A percentile compares a stretch with the other conserved stretches of the same genome.
Evolutionary conservation across 2,113 vertebrate genomes (phyloP).

Genomic region (Odocoileus hemionus): DNA sequence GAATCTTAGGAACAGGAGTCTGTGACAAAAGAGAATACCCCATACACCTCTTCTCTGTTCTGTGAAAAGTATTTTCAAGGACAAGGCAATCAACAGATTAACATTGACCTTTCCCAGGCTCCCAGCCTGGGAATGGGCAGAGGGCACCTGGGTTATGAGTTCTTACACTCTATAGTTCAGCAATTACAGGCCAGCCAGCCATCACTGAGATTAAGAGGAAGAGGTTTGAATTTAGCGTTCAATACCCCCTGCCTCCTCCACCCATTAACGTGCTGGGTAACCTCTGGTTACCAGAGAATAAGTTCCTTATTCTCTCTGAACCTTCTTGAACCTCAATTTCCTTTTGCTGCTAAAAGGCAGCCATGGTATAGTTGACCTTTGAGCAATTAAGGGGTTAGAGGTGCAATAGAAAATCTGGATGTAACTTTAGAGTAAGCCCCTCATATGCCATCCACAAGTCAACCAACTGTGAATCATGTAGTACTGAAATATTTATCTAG

Average conservation of each 20-base stretch:
- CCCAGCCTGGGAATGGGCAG: neutral
- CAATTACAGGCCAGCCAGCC: neutral
- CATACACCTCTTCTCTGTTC: neutral
- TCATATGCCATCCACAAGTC: neutral
- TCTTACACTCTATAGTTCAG: neutral
- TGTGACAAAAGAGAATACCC: neutral
- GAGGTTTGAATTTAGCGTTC: neutral
- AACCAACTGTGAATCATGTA: neutral
- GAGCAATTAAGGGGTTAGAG: neutral
- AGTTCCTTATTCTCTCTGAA: neutral
- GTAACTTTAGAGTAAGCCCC: neutral
- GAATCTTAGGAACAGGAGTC: neutral
- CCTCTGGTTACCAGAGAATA: neutral
- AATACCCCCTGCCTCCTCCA: neutral
- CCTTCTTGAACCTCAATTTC: neutral
- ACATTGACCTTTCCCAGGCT: neutral
- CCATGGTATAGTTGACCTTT: neutral
- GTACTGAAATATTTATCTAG: neutral
- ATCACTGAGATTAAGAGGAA: neutral
- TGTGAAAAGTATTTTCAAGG: neutral
- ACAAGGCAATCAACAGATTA: neutral
- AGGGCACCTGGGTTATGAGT: neutral
- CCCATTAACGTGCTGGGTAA: neutral
- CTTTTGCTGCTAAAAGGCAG: neutral
- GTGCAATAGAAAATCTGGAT: neutral